These are phyloP conservation scores for Leptodactylus fallax DNA, from an alignment of 2,797 vertebrate genomes.

Conservation along the genomic window DNA sequence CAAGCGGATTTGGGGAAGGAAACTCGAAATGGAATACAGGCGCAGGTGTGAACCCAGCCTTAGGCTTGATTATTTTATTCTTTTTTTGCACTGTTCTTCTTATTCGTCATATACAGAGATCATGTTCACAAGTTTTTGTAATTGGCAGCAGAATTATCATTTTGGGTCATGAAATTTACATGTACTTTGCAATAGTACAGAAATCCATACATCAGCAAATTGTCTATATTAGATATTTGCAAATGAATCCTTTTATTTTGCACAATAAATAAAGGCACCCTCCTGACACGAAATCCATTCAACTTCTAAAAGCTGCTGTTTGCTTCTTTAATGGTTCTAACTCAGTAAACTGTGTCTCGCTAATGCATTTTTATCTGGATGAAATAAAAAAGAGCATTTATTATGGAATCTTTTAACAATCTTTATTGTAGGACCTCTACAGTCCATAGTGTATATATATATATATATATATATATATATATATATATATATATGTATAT, in stretches of 20 bases:
- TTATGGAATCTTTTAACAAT: neutral
- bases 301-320: neutral
- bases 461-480: too few relatives aligned
- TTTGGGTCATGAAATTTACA: neutral
- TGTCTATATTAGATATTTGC: neutral
- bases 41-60: too few relatives aligned
- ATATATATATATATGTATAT: too few relatives aligned
- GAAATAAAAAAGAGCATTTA: neutral
- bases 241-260: neutral
- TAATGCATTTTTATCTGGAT: slow-evolving; percentile 6
- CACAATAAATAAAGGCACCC: neutral
- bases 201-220: neutral
- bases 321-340: neutral
- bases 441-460: neutral
- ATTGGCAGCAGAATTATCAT: neutral
- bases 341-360: neutral
- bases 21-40: too few relatives aligned
- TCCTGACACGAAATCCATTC: neutral
- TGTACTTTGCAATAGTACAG: neutral
- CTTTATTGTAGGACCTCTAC: neutral
- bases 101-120: neutral
- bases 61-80: neutral
- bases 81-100: neutral
- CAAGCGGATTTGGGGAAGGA: too few relatives aligned
- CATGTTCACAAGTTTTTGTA: neutral